phyloP scores from a whole-genome alignment of 2,888 invertebrate species.

The Apotomis betuletana region DNA sequence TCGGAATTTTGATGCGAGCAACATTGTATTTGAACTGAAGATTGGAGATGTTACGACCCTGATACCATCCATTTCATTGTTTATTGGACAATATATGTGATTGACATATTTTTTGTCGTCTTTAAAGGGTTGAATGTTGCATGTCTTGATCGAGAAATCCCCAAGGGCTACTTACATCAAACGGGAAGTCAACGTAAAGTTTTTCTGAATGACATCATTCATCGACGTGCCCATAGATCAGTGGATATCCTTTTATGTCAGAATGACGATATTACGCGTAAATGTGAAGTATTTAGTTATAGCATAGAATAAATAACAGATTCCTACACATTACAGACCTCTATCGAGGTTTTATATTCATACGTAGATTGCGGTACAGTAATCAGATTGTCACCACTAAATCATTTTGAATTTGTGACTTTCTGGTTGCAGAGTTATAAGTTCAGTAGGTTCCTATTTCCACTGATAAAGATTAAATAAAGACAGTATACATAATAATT shows the following conservation, averaged over 20 bases:
- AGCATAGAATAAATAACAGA: neutral
- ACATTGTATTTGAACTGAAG: neutral
- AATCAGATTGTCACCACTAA: too few relatives aligned
- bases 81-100: slow-evolving; percentile 17
- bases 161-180: slow-evolving; percentile 4
- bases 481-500: too few relatives aligned
- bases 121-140: neutral
- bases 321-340: too few relatives aligned
- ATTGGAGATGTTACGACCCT: neutral
- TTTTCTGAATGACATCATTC: slow-evolving; percentile 29
- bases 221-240: slow-evolving; percentile 1
- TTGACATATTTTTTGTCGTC: slow-evolving; percentile 3
- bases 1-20: neutral
- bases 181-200: slow-evolving; percentile 17
- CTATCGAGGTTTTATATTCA: too few relatives aligned
- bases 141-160: slow-evolving; percentile 20
- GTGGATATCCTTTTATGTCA: slow-evolving; percentile 23
- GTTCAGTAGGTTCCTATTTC: too few relatives aligned
- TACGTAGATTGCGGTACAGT: too few relatives aligned
- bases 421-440: too few relatives aligned
- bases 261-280: slow-evolving; percentile 16
- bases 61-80: neutral
- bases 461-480: too few relatives aligned
- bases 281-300: slow-evolving; percentile 11
- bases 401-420: too few relatives aligned